Conservation (phyloP, 2,888 invertebrate genomes). For the Lottia scabra region DNA sequence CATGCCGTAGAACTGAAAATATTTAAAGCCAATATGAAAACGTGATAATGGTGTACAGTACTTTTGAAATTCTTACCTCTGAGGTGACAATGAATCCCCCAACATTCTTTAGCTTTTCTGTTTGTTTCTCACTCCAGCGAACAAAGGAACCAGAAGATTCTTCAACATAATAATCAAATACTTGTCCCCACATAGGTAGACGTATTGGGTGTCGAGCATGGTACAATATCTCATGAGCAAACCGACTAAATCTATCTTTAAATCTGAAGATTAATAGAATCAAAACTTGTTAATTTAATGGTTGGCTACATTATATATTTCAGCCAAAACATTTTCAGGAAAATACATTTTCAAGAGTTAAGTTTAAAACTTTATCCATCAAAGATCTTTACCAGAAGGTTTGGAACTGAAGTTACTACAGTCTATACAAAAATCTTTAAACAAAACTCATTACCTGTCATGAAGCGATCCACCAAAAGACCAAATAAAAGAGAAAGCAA, state of each 20-base stretch:
- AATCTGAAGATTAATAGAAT: conserved; percentile 38
- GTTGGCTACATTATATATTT: too few relatives aligned
- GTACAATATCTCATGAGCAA: conserved; percentile 61
- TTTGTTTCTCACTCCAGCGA: conserved; percentile 57
- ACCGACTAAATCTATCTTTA: conserved; percentile 60
- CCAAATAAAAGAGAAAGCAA: conserved; percentile 67
- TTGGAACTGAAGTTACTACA: too few relatives aligned
- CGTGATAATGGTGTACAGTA: too few relatives aligned
- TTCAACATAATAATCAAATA: conserved; percentile 64
- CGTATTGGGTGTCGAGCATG: conserved; percentile 58
- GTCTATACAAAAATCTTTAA: too few relatives aligned
- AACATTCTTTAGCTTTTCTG: conserved; percentile 51
- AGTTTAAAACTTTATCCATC: too few relatives aligned
- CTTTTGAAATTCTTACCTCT: conserved; percentile 56
- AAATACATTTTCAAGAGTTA: too few relatives aligned
- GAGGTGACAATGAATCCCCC: conserved; percentile 57
- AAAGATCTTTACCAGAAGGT: too few relatives aligned
- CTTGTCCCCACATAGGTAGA: conserved; percentile 55
- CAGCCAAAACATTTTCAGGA: too few relatives aligned
- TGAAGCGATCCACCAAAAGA: conserved; percentile 66
- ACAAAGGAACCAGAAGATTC: conserved; percentile 50
- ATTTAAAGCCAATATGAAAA: too few relatives aligned
- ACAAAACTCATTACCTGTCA: conserved; percentile 53
- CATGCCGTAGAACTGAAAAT: too few relatives aligned
- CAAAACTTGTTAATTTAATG: too few relatives aligned